These are phyloP conservation scores for Homarus americanus DNA, from an alignment of 1,140 invertebrate genomes.

Conservation along the genomic window DNA sequence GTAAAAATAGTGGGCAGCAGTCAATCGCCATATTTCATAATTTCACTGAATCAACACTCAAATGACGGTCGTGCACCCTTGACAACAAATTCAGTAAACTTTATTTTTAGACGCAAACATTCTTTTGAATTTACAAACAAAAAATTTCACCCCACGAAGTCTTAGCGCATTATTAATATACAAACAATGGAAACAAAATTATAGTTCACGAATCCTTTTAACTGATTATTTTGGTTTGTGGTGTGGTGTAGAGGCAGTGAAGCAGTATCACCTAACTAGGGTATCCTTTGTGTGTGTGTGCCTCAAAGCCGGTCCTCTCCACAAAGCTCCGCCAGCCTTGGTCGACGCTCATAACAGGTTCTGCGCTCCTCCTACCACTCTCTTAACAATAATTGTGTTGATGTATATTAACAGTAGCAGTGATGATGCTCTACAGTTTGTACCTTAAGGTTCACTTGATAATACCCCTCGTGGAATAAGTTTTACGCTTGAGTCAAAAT, in stretches of 20 bases:
- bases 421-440: too few species aligned
- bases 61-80: too few species aligned
- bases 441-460: background rate
- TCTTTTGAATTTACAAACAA: background rate
- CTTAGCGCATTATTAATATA: background rate
- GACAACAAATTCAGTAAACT: too few species aligned
- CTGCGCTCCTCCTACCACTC: background rate
- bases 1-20: too few species aligned
- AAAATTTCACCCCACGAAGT: background rate
- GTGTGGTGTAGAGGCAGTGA: background rate
- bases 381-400: background rate
- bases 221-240: background rate
- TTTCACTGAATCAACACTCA: too few species aligned
- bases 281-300: background rate
- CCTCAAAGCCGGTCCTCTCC: conserved; percentile 6
- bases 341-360: background rate
- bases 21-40: too few species aligned
- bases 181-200: background rate
- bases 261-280: background rate
- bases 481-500: background rate
- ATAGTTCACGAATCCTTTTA: background rate
- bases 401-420: too few species aligned
- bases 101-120: background rate
- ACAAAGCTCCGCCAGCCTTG: background rate
- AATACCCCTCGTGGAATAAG: background rate